phyloP scores from a whole-genome alignment of 2,113 vertebrate species.

The Mobula birostris region DNA sequence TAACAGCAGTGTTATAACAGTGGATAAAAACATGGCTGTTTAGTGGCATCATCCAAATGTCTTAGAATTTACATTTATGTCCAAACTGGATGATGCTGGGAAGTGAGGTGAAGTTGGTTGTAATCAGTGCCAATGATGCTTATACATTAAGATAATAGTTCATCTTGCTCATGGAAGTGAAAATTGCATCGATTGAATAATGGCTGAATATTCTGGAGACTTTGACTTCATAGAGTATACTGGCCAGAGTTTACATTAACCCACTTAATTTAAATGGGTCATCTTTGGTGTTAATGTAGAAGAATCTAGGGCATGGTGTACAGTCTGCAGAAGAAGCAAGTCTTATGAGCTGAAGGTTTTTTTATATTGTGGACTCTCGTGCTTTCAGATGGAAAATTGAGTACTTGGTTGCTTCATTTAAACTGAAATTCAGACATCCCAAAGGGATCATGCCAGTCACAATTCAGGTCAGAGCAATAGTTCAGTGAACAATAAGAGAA shows the following conservation, averaged over 20 bases:
- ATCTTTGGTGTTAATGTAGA: not conserved
- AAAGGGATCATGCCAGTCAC: not conserved
- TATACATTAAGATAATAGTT: not conserved
- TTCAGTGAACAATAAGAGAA: not conserved
- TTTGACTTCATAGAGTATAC: not conserved
- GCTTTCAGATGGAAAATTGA: not conserved
- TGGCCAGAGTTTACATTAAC: not conserved
- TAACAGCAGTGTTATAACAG: not conserved
- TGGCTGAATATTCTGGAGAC: not conserved
- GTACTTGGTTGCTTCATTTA: not conserved
- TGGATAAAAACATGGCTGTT: too few species aligned
- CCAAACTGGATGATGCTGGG: not conserved
- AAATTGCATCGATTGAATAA: not conserved
- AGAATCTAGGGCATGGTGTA: slow-evolving; percentile 13
- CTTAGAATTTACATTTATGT: not conserved
- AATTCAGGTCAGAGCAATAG: slow-evolving; percentile 29
- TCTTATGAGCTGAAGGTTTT: not conserved
- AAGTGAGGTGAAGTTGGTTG: not conserved
- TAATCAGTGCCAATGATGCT: not conserved
- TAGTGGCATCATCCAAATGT: not conserved
- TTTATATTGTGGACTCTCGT: not conserved
- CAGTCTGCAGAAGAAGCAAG: not conserved
- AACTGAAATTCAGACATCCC: not conserved
- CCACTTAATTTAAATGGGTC: slow-evolving; percentile 21
- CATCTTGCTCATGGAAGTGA: not conserved